Evolutionary conservation across 2,888 invertebrate species (phyloP).

Genomic region (Pimpla rufipes): DNA sequence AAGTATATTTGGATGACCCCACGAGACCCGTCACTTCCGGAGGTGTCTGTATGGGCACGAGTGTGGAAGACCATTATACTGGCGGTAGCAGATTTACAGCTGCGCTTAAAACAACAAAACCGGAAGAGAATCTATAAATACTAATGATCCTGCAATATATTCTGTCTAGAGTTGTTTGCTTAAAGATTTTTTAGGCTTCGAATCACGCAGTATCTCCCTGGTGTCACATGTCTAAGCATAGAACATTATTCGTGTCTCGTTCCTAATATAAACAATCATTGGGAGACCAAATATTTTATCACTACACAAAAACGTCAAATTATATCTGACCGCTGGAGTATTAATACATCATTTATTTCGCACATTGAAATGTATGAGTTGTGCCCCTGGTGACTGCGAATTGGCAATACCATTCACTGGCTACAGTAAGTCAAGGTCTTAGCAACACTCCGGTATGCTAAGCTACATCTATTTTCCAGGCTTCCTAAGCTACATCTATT

Average conservation of each 20-base stretch:
- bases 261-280: not conserved
- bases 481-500: not conserved
- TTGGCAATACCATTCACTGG: not conserved
- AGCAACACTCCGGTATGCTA: too few relatives aligned
- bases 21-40: not conserved
- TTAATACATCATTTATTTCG: not conserved
- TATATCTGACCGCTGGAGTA: not conserved
- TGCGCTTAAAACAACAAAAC: constrained; percentile 4
- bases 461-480: too few relatives aligned
- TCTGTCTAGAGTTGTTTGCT: not conserved
- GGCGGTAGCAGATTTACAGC: constrained; percentile 25
- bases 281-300: not conserved
- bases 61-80: constrained; percentile 1
- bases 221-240: not conserved
- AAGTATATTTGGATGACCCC: constrained; percentile 17
- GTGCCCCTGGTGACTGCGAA: not conserved
- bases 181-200: not conserved
- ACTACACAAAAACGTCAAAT: not conserved
- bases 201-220: not conserved
- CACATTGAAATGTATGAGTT: not conserved
- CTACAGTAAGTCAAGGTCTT: not conserved
- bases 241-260: not conserved
- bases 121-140: constrained; percentile 19
- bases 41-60: not conserved
- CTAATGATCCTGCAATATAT: constrained; percentile 7